Conservation (phyloP, 2,797 vertebrate genomes). For the Squalus acanthias region DNA sequence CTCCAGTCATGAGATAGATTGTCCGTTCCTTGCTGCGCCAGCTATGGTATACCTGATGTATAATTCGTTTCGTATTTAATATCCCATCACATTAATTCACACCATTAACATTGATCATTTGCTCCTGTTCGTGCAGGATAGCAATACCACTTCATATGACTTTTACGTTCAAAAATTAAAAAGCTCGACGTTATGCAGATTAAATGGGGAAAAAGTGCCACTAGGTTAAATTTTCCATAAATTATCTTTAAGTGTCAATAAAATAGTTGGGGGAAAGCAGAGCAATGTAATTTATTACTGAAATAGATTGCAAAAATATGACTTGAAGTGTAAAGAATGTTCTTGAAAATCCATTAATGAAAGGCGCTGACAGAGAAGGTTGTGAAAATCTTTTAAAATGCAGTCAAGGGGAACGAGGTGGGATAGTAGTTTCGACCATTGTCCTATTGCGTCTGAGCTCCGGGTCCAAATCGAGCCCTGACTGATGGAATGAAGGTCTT, state of each 20-base stretch:
- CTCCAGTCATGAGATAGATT: neutral
- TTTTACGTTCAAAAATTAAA: conserved; percentile 6
- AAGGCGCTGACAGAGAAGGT: conserved; percentile 18
- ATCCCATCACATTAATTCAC: conserved; percentile 19
- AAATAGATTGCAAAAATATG: neutral
- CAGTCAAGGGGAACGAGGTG: neutral
- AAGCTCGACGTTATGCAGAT: conserved; percentile 28
- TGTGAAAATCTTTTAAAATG: neutral
- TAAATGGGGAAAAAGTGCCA: neutral
- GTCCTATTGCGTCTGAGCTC: neutral
- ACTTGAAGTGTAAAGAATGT: conserved; percentile 3
- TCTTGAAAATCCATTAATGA: conserved; percentile 2
- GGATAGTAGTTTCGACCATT: neutral
- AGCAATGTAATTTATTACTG: conserved; percentile 16
- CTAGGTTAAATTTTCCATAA: conserved; percentile 34
- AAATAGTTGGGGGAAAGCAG: neutral
- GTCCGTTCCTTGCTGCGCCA: neutral
- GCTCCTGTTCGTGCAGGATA: neutral
- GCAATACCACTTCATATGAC: neutral
- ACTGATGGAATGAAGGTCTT: neutral
- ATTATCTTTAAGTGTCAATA: conserved; percentile 34
- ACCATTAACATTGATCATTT: conserved; percentile 28
- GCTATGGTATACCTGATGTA: neutral
- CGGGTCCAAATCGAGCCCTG: neutral
- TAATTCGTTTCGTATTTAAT: conserved; percentile 26